A percentile compares a stretch with the other conserved stretches of the same genome.
Conservation (phyloP, 2,797 vertebrate genomes). For the Phoeniculus purpureus region DNA sequence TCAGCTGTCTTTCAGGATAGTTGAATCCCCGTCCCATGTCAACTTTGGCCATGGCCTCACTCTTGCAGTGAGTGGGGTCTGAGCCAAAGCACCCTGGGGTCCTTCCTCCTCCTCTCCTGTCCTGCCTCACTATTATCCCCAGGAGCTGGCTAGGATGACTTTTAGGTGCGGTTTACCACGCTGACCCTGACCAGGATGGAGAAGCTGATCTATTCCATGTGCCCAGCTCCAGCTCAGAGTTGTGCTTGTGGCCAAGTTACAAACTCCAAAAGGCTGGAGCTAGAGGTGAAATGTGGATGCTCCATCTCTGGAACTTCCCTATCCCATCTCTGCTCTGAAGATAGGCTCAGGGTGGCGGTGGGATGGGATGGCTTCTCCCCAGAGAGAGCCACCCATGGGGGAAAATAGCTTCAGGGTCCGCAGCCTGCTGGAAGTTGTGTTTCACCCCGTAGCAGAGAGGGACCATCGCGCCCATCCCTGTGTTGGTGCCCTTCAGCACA, state of each 20-base stretch:
- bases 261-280: background rate
- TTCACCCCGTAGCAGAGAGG: accelerated
- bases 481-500: accelerated
- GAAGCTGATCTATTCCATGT: background rate
- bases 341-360: background rate
- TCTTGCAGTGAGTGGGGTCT: background rate
- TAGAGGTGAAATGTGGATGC: background rate
- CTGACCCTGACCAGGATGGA: background rate
- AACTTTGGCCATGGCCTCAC: background rate
- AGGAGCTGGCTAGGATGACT: background rate
- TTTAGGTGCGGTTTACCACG: background rate
- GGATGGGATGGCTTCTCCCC: background rate
- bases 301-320: background rate
- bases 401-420: background rate
- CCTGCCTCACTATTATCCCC: background rate
- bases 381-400: accelerated
- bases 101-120: background rate
- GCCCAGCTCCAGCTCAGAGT: background rate
- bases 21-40: background rate
- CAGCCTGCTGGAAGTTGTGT: background rate
- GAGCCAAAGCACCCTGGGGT: background rate
- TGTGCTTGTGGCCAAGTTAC: background rate
- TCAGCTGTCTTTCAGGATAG: background rate
- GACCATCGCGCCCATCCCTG: background rate
- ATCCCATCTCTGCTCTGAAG: too few relatives aligned